A percentile compares a stretch with the other conserved stretches of the same genome.
phyloP scores from a whole-genome alignment of 1,140 invertebrate genomes.

The Nasonia vitripennis region DNA sequence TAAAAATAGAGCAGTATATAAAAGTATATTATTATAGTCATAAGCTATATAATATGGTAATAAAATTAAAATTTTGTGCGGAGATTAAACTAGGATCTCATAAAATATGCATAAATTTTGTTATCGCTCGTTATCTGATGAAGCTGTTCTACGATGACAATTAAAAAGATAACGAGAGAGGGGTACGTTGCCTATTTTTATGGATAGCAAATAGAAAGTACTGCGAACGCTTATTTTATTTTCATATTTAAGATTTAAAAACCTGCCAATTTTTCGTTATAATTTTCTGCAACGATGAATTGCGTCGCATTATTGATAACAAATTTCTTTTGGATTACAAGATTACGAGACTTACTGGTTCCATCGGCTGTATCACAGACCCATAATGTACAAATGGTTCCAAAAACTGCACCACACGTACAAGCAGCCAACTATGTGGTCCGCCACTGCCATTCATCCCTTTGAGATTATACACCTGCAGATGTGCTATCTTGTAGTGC shows the following conservation, averaged over 20 bases:
- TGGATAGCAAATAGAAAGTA: too few relatives aligned
- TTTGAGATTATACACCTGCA: conserved; percentile 81
- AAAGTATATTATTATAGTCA: too few relatives aligned
- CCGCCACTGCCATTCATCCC: conserved; percentile 84
- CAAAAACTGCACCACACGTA: conserved; percentile 86
- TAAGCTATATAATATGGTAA: neutral
- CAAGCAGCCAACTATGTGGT: conserved; percentile 85
- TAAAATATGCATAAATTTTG: conserved; percentile 20
- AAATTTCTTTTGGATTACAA: conserved; percentile 68
- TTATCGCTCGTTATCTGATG: neutral
- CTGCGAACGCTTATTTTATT: too few relatives aligned
- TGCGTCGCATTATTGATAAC: conserved; percentile 12
- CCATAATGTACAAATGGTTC: conserved; percentile 82
- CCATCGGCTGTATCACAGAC: conserved; percentile 82
- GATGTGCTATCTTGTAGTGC: conserved; percentile 74
- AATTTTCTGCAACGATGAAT: neutral
- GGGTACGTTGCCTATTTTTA: too few relatives aligned
- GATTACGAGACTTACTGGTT: conserved; percentile 83
- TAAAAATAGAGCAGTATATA: too few relatives aligned
- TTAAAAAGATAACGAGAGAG: neutral
- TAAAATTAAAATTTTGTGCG: neutral
- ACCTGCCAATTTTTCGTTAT: too few relatives aligned
- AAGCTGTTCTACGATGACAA: neutral
- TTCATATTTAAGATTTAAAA: too few relatives aligned
- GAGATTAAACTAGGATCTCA: neutral